Evolutionary conservation across 2,888 invertebrate species (phyloP), one percentile per base, ranked within the genome.

Genomic region (Sthenelais limicola): DNA sequence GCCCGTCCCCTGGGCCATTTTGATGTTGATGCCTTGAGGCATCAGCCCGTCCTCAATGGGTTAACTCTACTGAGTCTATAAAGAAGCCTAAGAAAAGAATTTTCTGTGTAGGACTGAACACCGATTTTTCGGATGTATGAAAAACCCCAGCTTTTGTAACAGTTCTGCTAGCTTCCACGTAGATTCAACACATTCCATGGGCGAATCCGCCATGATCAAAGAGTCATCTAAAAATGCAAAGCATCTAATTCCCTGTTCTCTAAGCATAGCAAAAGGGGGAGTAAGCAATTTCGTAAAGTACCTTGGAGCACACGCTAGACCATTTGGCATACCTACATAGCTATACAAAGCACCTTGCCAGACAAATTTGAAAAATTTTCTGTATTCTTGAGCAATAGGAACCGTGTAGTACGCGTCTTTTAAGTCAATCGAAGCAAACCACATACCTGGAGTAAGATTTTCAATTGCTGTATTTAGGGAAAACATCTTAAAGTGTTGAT

Each of bases 391-490:
- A 18, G 32, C n/a, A 24, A 56, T 56, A n/a, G 4, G 12, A 3
- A 56, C 2, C 5, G 56, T n/a, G 15, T 56, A 56, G 33, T 56
- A 56, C 12, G 56, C 56, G 24, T 56, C 56, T 15, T 56, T 56
- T 1, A 56, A 24, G 18, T 56, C 56, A 5, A 56, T 7, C 12
- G 32, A 56, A 30, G 28, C 4, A 3, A 56, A 4, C 18, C 12
- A 56, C 18, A 3, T 2, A 4, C 33, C 18, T 4, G 12, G 30
- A 4, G 12, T 15, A 3, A 56, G n/a, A 18, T 33, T 3, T 12
- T 56, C 56, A 33, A 32, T 4, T 1, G 30, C 32, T 4, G 56
- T 32, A 2, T 4, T 3, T 32, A 56, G n/a, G 18, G 28, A 15
- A 32, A 1, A 9, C 56, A 56, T 56, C 33, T 56, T 56, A 32